Evolutionary conservation across 2,797 vertebrate genomes (phyloP).

Genomic region (Menidia menidia): DNA sequence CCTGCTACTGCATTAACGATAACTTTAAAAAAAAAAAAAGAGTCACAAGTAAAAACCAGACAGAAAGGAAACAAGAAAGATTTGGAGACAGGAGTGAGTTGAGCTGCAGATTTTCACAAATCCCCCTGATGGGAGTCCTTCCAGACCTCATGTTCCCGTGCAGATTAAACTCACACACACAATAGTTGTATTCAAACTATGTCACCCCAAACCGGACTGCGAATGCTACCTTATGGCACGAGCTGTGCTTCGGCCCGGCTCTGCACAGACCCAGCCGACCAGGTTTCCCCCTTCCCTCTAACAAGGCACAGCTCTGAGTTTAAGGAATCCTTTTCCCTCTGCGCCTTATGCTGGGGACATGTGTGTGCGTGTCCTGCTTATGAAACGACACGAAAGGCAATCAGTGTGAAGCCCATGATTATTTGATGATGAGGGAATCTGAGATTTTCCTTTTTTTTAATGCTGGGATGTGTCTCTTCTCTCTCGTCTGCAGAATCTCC

Average conservation of each 20-base stretch:
- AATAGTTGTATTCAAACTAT: constrained; percentile 33
- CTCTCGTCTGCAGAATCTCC: neutral
- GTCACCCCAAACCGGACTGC: constrained; percentile 22
- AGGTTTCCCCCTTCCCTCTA: constrained; percentile 30
- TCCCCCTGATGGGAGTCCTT: constrained; percentile 67
- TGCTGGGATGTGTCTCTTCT: constrained; percentile 3
- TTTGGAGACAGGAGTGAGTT: constrained; percentile 40
- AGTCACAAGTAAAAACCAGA: neutral
- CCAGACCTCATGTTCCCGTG: constrained; percentile 67
- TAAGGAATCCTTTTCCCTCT: constrained; percentile 36
- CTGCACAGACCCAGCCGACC: constrained; percentile 18
- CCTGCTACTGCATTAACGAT: constrained; percentile 27
- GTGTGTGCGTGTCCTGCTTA: constrained; percentile 29
- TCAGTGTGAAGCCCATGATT: constrained; percentile 34
- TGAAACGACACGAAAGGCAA: constrained; percentile 38
- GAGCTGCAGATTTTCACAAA: constrained; percentile 72
- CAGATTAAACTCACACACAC: constrained; percentile 66
- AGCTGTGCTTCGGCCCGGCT: constrained; percentile 7
- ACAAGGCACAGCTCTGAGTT: constrained; percentile 58
- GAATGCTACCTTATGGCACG: constrained; percentile 14
- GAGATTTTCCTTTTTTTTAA: constrained; percentile 20
- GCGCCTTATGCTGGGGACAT: constrained; percentile 50
- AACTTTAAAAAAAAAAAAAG: too few relatives aligned
- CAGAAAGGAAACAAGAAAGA: constrained; percentile 21
- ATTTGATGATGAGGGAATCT: constrained; percentile 48